Base-by-base conservation (phyloP, 2,797 vertebrate species). In the Gephyroberyx darwinii region DNA sequence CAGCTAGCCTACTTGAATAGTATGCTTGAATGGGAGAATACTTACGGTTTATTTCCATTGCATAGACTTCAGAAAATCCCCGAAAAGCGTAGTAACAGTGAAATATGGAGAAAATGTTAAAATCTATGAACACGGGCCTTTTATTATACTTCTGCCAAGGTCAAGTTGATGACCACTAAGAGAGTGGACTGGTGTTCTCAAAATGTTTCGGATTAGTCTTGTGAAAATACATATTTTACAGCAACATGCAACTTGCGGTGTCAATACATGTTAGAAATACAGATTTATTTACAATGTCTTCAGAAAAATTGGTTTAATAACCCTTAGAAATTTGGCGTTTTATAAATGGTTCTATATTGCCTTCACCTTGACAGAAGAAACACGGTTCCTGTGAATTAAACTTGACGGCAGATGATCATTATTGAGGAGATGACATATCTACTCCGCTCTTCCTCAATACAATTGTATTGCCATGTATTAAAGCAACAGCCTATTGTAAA, bases 41-140 rank as follows among this genome's bases (percentile, higher is more conserved):
- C 98, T 99, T 95, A 99, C 98, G 98, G 84, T 99, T 99, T 80
- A 99, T 99, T 94, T 99, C 98, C 98, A 99, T 99, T 76, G 98
- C 97, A 86, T 99, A 99, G 90, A 99, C 98, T 99, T 89, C 56
- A 70, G 77, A 59, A 67, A 70, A 76, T 85, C 65, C 76, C 75
- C 86, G 30, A 83, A 64, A 92, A 73, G 84, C 66, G 72, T 80
- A 51, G 86, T 87, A 50, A 71, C 2, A 14, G 43, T 76, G 62
- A 79, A 75, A 81, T 43, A 88, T 8, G 37, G 19, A 83, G 37
- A 80, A 66, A 74, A 55, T 0, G 19, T 88, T 82, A 86, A 67
- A 59, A 81, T 74, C 47, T 55, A 68, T 53, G 14, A 47, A 62
- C 4, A 33, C 3, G 8, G 9, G 33, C 30, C 65, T 71, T 76